Percentiles rank a stretch among this genome's conserved stretches.
These are phyloP conservation scores for Corydoras maculifer DNA, from an alignment of 2,113 vertebrate genomes.

Conservation along the genomic window DNA sequence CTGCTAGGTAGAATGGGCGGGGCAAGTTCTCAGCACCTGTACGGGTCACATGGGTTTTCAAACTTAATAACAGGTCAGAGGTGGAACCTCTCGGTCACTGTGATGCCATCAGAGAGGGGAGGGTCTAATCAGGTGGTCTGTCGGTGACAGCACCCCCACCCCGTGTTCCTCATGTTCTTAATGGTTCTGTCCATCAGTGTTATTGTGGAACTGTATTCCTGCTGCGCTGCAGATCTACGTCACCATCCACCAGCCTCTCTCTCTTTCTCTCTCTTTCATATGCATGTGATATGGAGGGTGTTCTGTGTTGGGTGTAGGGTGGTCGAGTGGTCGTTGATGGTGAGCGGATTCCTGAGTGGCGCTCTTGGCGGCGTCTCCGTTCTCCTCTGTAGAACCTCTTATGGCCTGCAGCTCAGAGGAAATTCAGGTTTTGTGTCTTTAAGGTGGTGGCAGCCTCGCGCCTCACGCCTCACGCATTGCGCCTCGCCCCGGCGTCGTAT, in stretches of 20 bases:
- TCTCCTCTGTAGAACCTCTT: conserved; percentile 28
- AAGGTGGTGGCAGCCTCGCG: conserved; percentile 35
- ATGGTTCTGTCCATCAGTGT: conserved; percentile 35
- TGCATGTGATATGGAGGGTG: too few relatives aligned
- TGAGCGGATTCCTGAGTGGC: neutral
- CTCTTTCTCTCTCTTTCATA: too few relatives aligned
- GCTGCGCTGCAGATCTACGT: conserved; percentile 25
- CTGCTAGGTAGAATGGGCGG: too few relatives aligned
- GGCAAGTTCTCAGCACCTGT: too few relatives aligned
- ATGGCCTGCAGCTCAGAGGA: conserved; percentile 27
- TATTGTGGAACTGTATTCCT: conserved; percentile 21
- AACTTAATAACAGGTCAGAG: too few relatives aligned
- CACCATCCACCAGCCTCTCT: conserved; percentile 22
- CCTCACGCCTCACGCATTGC: conserved; percentile 30
- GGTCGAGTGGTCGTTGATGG: neutral
- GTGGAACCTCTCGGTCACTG: too few relatives aligned
- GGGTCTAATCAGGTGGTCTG: too few relatives aligned
- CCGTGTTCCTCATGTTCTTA: conserved; percentile 16
- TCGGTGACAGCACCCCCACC: too few relatives aligned
- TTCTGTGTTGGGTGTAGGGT: too few relatives aligned
- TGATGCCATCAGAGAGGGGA: too few relatives aligned
- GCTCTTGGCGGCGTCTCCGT: neutral
- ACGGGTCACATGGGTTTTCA: too few relatives aligned
- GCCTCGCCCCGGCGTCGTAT: conserved; percentile 36
- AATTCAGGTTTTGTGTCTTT: conserved; percentile 21